Evolutionary conservation across 2,797 vertebrate species (phyloP).

Genomic region (Gymnopithys bicolor): DNA sequence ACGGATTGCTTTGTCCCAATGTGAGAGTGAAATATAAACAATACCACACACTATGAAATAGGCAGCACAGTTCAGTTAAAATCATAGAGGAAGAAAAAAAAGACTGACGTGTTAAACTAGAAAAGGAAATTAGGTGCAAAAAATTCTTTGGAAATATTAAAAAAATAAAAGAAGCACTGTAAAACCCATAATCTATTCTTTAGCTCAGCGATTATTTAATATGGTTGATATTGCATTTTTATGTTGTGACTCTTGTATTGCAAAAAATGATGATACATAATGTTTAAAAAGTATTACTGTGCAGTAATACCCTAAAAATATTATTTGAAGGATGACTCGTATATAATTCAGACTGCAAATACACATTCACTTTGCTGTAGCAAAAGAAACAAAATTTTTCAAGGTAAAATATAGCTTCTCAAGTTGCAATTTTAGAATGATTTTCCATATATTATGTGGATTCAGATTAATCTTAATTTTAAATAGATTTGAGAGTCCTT

Average conservation of each 20-base stretch:
- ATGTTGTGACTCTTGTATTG: not conserved
- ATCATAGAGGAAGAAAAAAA: not conserved
- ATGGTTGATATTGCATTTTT: not conserved
- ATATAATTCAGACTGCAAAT: not conserved
- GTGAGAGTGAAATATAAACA: not conserved
- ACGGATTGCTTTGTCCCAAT: not conserved
- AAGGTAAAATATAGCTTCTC: slow-evolving; percentile 30
- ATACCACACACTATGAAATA: not conserved
- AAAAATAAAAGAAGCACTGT: not conserved
- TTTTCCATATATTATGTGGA: slow-evolving; percentile 20
- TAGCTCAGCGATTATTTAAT: not conserved
- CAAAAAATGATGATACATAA: not conserved
- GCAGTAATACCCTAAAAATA: not conserved
- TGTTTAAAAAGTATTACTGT: not conserved
- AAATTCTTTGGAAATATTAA: not conserved
- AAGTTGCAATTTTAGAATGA: slow-evolving; percentile 4
- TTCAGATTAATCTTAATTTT: slow-evolving; percentile 41
- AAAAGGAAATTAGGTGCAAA: not conserved
- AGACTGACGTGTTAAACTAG: not conserved
- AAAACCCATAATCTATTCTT: not conserved
- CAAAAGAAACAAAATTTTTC: not conserved
- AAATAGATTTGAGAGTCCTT: slow-evolving; percentile 14
- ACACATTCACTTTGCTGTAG: not conserved
- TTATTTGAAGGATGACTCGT: not conserved
- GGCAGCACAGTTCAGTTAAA: not conserved